phyloP scores from a whole-genome alignment of 2,888 invertebrate species.

The Leptinotarsa juncta region DNA sequence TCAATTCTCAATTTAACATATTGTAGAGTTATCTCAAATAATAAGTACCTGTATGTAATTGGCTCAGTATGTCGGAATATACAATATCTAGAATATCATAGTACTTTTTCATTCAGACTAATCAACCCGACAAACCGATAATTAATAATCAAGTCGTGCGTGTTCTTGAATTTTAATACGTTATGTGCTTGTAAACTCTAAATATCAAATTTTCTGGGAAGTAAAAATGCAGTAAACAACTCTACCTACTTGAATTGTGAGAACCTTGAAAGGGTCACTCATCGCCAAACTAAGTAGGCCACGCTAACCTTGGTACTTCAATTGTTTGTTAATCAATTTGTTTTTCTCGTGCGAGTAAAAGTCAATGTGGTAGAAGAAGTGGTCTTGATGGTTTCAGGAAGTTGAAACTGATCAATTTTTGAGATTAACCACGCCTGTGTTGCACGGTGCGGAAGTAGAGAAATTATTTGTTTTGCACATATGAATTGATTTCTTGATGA shows the following conservation, averaged over 20 bases:
- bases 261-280: conserved; percentile 50
- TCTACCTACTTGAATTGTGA: conserved; percentile 21
- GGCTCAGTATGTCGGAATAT: too few species aligned
- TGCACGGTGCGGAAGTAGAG: background rate
- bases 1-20: background rate
- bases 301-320: conserved; percentile 47
- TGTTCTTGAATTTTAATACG: conserved; percentile 42
- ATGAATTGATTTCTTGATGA: too few species aligned
- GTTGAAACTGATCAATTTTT: background rate
- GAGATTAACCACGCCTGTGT: background rate
- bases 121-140: conserved; percentile 19
- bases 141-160: conserved; percentile 34
- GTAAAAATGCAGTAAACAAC: conserved; percentile 37
- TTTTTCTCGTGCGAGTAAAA: conserved; percentile 16
- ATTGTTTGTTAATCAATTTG: conserved; percentile 42
- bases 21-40: background rate
- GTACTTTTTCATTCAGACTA: background rate
- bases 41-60: background rate
- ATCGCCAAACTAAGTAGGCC: conserved; percentile 49
- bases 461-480: background rate
- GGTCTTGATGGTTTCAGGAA: conserved; percentile 18
- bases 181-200: conserved; percentile 26
- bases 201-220: conserved; percentile 37
- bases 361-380: conserved; percentile 17
- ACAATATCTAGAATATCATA: background rate